Base-by-base conservation (phyloP, 2,797 vertebrate genomes). In the Acomys russatus region DNA sequence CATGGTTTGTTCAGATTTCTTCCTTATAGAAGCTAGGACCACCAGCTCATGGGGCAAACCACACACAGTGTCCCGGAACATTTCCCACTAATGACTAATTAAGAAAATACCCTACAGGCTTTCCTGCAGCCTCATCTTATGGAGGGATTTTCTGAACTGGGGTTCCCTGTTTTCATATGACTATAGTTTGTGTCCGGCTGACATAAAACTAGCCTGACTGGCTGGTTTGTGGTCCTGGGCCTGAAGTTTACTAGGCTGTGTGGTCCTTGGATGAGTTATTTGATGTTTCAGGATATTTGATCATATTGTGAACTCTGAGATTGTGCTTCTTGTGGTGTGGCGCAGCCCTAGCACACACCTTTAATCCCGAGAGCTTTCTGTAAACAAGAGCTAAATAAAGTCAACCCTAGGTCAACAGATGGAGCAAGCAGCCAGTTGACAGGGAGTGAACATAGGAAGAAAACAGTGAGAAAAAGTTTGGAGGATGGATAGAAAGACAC, bases 161-260 rank as follows among this genome's bases (percentile, higher is more conserved):
- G 71, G 71, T 38, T 25, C 4, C 10, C 38, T 74, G 20, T 44
- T 4, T 22, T 74, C 22, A 74, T 25, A 44, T 25, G 73, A 44
- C 38, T 44, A 5, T 25, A 76, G 22, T 10, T 76, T 76, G 38
- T 44, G 73, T 6, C 11, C 25, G 44, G 10, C 38, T 74, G 38
- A 44, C 22, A 74, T 44, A 44, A 44, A 74, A 14, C 73, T 74
- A 74, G 44, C 38, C 73, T 44, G 78, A 35, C 35, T 79, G 30
- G 61, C 30, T 64, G 64, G 12, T 91, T 73, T 51, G 56, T 84
- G 79, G 91, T 73, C 73, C 78, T n/a, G 63, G n/a, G 64, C 15
- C 30, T 78, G 11, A 54, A 33, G 28, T 73, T 94, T 54, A 73
- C 77, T 22, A 95, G 51, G 30, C 88, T 93, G 54, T 83, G 49